phyloP scores from a whole-genome alignment of 1,140 invertebrate species.

The Microvelia longipes region DNA sequence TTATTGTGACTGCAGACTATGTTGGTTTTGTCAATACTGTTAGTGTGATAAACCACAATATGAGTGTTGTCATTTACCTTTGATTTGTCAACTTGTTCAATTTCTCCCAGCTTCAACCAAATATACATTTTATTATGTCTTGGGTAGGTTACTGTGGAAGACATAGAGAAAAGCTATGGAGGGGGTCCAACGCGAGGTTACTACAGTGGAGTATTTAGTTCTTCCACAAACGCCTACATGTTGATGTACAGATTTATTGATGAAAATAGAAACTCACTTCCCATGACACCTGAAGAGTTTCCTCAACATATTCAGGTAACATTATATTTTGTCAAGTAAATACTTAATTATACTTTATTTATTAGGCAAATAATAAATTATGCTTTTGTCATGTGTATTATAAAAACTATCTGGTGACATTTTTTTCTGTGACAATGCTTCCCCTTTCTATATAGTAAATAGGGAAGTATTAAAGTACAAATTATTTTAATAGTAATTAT shows the following conservation, averaged over 20 bases:
- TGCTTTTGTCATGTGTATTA: background rate
- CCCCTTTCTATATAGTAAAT: background rate
- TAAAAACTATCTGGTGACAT: background rate
- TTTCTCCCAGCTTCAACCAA: too few species aligned
- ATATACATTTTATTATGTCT: background rate
- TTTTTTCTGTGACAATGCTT: background rate
- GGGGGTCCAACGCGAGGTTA: conserved; percentile 51
- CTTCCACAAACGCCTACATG: conserved; percentile 87
- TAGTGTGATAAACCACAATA: too few species aligned
- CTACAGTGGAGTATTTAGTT: conserved; percentile 57
- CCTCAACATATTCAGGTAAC: conserved; percentile 51
- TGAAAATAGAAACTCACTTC: conserved; percentile 46
- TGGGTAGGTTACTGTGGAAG: conserved; percentile 56
- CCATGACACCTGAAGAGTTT: conserved; percentile 52
- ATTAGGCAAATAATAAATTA: background rate
- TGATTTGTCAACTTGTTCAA: too few species aligned
- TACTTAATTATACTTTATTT: background rate
- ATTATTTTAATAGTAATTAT: background rate
- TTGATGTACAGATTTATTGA: conserved; percentile 79
- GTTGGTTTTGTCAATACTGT: too few species aligned
- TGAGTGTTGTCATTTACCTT: too few species aligned
- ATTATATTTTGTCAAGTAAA: background rate
- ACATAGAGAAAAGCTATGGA: conserved; percentile 73
- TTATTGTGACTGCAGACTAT: too few species aligned
- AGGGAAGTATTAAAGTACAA: background rate